A percentile compares a stretch with the other conserved stretches of the same genome.
phyloP scores from a whole-genome alignment of 2,113 vertebrate genomes.

The Nematolebias whitei region DNA sequence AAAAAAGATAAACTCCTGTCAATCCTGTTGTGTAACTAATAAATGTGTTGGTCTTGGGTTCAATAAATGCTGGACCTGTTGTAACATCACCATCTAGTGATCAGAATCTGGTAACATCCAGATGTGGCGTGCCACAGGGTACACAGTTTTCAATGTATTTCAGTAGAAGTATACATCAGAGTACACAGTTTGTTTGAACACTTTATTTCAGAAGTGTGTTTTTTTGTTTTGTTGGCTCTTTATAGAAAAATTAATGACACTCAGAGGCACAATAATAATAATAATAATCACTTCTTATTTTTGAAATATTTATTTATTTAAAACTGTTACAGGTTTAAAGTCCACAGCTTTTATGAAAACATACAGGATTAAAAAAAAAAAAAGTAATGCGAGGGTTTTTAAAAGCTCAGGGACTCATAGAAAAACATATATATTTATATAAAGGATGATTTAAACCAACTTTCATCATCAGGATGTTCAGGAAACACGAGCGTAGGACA shows the following conservation, averaged over 20 bases:
- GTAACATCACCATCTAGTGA: slow-evolving; percentile 1
- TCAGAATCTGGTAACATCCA: too few relatives aligned
- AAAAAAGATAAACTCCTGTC: too few relatives aligned
- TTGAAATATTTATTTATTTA: slow-evolving; percentile 46
- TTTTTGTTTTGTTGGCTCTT: too few relatives aligned
- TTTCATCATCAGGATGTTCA: too few relatives aligned
- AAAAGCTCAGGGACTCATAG: slow-evolving; percentile 2
- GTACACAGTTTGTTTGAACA: too few relatives aligned
- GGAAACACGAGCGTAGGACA: slow-evolving; percentile 14
- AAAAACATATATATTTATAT: slow-evolving; percentile 21
- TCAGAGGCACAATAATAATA: slow-evolving; percentile 38
- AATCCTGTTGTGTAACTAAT: neutral
- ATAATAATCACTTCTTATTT: slow-evolving; percentile 55
- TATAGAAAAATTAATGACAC: neutral
- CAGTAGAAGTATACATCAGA: too few relatives aligned
- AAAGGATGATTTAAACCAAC: too few relatives aligned
- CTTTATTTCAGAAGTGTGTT: too few relatives aligned
- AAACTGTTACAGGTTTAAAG: slow-evolving; percentile 39
- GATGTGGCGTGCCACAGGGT: too few relatives aligned
- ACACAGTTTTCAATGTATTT: too few relatives aligned
- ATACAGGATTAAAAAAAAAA: slow-evolving; percentile 17
- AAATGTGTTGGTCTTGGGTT: neutral
- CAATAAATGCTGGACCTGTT: neutral
- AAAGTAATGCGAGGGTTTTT: slow-evolving; percentile 21
- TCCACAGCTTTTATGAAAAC: slow-evolving; percentile 18